Conservation (phyloP, 1,140 invertebrate genomes). For the Camponotus floridanus region DNA sequence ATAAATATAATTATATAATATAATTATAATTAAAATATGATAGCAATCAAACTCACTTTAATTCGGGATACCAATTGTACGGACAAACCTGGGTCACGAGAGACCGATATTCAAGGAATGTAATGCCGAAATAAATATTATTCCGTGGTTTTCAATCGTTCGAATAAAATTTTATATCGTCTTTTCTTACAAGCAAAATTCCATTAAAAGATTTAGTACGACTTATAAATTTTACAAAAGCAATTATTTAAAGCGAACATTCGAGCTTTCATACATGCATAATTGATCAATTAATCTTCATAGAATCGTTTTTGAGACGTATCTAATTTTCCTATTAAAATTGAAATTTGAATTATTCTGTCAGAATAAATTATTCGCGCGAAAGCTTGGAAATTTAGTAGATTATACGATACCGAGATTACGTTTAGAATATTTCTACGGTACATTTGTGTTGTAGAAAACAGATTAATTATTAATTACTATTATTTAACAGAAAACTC, state of each 20-base stretch:
- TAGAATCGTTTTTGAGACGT: not conserved
- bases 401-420: not conserved
- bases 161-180: not conserved
- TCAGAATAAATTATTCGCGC: not conserved
- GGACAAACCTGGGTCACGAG: not conserved
- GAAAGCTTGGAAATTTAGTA: not conserved
- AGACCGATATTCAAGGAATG: not conserved
- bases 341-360: not conserved
- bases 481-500: not conserved
- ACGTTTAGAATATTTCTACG: not conserved
- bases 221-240: not conserved
- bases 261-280: not conserved
- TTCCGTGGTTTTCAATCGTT: no score
- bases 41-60: no score
- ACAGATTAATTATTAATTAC: not conserved
- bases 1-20: no score
- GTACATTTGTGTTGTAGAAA: not conserved
- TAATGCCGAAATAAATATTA: not conserved
- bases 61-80: not conserved
- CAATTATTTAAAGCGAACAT: not conserved
- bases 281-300: slow-evolving; percentile 10
- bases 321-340: not conserved
- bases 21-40: not conserved
- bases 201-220: slow-evolving; percentile 12
- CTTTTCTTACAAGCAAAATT: not conserved